Evolutionary conservation across 2,888 invertebrate genomes (phyloP), one percentile per base, ranked within the genome.

Genomic region (Lasioglossum oenotherae): DNA sequence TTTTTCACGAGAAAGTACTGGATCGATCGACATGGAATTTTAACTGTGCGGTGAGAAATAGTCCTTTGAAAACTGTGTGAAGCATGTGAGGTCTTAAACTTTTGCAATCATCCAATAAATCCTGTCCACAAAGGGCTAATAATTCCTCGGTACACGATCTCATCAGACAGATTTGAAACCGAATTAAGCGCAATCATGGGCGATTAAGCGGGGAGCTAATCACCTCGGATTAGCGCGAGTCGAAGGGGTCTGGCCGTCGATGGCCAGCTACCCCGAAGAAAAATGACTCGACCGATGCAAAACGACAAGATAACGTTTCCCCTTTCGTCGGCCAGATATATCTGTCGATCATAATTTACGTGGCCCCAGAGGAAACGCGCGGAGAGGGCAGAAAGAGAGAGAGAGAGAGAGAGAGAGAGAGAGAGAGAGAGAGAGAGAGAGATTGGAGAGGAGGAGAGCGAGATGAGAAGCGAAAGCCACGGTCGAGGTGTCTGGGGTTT

Each of bases 291-390:
- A 19, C 44, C 35, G 72, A 84, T 75, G 74, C 74, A 57, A 69
- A 77, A 53, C 78, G 77, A 72, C 73, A 53, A 64, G 74, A n/a
- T 46, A 74, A 77, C 64, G 69, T 71, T 80, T 80, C 44, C 78
- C 82, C 80, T 87, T 78, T 69, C 74, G 60, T 76, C 57, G 73
- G 44, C 14, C 31, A 46, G 46, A 81, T 60, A 82, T 78, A 73
- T 80, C 41, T 71, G 79, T 82, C 88, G 79, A 85, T 85, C 82
- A 72, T 89, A 85, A 89, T 83, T 89, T 81, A 81, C 77, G 69
- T 79, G 76, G n/a, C 57, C 53, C 41, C 72, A 76, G n/a, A 53
- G 69, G 49, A 69, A 23, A 71, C 64, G 74, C 78, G 35, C 75
- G 64, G 80, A 72, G 27, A 4, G n/a, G 6, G 8, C 49, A 38